Evolutionary conservation across 2,797 vertebrate genomes (phyloP).

Genomic region (Poliocrania exsul): DNA sequence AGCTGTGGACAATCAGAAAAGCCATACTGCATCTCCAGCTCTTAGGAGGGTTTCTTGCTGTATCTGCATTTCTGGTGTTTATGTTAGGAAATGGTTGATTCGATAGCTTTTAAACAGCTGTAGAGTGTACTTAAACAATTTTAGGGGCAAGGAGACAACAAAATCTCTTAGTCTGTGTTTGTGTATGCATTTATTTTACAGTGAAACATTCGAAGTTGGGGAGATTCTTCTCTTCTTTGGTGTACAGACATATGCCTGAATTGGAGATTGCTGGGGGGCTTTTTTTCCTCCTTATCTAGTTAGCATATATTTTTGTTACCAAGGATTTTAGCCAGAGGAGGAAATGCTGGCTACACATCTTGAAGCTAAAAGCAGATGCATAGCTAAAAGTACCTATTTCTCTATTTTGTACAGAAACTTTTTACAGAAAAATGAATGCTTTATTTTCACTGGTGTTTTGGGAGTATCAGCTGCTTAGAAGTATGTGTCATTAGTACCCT

Average conservation of each 20-base stretch:
- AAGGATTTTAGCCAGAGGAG: background rate
- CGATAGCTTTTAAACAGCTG: background rate
- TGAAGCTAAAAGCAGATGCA: conserved; percentile 2
- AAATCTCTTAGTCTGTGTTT: background rate
- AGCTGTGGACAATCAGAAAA: background rate
- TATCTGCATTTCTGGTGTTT: background rate
- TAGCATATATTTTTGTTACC: background rate
- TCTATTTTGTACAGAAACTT: background rate
- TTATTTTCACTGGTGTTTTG: background rate
- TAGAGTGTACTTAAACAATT: background rate
- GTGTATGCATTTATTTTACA: background rate
- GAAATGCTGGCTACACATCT: background rate
- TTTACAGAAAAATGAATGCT: background rate
- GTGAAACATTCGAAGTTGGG: background rate
- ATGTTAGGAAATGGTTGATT: background rate
- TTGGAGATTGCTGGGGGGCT: background rate
- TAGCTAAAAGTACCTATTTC: background rate
- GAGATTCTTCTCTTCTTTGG: background rate
- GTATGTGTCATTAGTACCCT: background rate
- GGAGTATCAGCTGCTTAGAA: background rate
- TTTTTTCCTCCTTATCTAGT: background rate
- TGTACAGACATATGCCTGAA: background rate
- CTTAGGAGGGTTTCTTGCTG: background rate
- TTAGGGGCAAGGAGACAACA: background rate
- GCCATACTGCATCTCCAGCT: background rate